Conservation (phyloP, 2,888 invertebrate genomes). For the Teleogryllus oceanicus region DNA sequence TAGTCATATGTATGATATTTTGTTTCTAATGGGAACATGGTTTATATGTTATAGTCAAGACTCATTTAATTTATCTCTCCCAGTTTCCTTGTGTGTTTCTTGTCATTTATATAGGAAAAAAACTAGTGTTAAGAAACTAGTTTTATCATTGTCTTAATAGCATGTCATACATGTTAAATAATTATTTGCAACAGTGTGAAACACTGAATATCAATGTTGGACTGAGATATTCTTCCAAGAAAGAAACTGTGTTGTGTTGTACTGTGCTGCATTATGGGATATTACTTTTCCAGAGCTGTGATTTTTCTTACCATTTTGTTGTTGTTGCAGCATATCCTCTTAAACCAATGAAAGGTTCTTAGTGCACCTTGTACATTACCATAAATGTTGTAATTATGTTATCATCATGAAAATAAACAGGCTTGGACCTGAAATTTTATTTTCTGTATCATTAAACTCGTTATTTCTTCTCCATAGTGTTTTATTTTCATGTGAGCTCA, state of each 20-base stretch:
- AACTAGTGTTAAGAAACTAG: background rate
- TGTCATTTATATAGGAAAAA: background rate
- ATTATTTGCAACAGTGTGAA: conserved; percentile 1
- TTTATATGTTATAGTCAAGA: background rate
- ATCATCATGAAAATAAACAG: conserved; percentile 3
- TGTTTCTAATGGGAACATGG: background rate
- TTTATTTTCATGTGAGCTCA: background rate
- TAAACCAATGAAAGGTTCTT: background rate
- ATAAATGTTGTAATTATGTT: background rate
- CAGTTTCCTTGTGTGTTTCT: background rate
- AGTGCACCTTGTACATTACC: conserved; percentile 9
- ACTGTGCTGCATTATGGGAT: conserved; percentile 18
- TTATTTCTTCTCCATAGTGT: background rate
- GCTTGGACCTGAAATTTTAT: background rate
- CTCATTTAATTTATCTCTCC: background rate
- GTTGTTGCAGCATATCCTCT: background rate
- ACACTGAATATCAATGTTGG: background rate
- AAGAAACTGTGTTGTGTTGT: background rate
- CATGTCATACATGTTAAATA: conserved; percentile 2
- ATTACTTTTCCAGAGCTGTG: conserved; percentile 1
- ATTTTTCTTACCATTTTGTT: background rate
- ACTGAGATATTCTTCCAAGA: background rate
- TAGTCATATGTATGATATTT: conserved; percentile 1
- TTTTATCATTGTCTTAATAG: background rate
- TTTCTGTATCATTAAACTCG: background rate